phyloP scores from a whole-genome alignment of 2,888 invertebrate genomes.

The Pomacea canaliculata region DNA sequence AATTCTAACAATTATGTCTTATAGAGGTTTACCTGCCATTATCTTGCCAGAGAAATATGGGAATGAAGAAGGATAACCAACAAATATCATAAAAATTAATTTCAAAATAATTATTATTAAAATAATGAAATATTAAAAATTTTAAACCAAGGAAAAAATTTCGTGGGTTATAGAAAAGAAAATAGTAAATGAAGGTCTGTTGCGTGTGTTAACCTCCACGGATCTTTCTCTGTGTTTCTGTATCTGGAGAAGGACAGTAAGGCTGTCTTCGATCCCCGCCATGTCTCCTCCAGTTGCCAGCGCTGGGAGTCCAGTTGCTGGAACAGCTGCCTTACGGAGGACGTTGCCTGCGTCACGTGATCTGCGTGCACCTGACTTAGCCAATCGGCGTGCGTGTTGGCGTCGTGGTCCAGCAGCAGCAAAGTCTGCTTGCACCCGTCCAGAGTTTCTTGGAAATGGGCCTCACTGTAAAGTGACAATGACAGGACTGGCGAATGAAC shows the following conservation, averaged over 20 bases:
- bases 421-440: slow-evolving; percentile 31
- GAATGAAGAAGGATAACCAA: too few relatives aligned
- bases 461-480: slow-evolving; percentile 7
- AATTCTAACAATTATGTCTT: background rate
- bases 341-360: slow-evolving; percentile 18
- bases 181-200: too few relatives aligned
- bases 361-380: slow-evolving; percentile 17
- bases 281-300: slow-evolving; percentile 26
- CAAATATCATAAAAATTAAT: too few relatives aligned
- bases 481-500: too few relatives aligned
- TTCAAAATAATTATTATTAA: too few relatives aligned
- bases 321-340: slow-evolving; percentile 20
- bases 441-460: slow-evolving; percentile 10
- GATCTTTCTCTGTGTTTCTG: slow-evolving; percentile 32
- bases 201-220: slow-evolving; percentile 23
- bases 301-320: slow-evolving; percentile 20
- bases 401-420: slow-evolving; percentile 26
- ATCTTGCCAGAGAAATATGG: too few relatives aligned
- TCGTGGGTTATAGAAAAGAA: too few relatives aligned
- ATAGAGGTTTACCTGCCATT: background rate
- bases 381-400: slow-evolving; percentile 19
- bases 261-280: slow-evolving; percentile 27
- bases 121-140: too few relatives aligned
- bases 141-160: too few relatives aligned
- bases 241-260: slow-evolving; percentile 28